phyloP scores from a whole-genome alignment of 2,113 vertebrate species.

The Sturnus vulgaris region DNA sequence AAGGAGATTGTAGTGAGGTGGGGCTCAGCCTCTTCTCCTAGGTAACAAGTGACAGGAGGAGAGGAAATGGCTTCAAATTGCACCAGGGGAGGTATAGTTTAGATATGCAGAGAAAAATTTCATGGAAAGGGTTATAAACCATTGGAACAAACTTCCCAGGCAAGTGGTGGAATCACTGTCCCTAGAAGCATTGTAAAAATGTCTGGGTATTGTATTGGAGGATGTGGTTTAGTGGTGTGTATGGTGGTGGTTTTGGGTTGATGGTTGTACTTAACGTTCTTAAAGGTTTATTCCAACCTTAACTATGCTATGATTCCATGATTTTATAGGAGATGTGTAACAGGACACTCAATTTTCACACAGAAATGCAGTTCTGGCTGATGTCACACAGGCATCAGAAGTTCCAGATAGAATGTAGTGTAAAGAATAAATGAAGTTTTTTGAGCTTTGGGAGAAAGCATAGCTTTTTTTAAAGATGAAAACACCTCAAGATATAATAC shows the following conservation, averaged over 20 bases:
- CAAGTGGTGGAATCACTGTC: background rate
- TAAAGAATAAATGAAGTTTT: background rate
- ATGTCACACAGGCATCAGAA: background rate
- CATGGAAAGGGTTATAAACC: background rate
- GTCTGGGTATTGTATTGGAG: background rate
- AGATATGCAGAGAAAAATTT: too few species aligned
- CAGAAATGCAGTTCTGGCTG: background rate
- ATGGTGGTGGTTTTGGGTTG: background rate
- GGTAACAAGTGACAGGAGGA: background rate
- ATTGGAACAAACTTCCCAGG: background rate
- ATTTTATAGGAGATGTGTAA: background rate
- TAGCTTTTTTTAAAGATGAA: background rate
- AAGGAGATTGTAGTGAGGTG: background rate
- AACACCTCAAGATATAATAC: background rate
- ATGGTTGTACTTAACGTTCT: background rate
- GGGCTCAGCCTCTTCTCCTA: background rate
- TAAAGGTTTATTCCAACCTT: background rate
- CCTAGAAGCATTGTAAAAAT: background rate
- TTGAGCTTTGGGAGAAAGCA: background rate
- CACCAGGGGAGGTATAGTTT: background rate
- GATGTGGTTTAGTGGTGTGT: background rate
- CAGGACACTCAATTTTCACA: background rate
- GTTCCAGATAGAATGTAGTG: background rate
- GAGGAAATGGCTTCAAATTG: background rate
- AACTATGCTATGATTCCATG: background rate